These are phyloP conservation scores for Nomada flava DNA, from an alignment of 2,888 invertebrate species.

Conservation along the genomic window DNA sequence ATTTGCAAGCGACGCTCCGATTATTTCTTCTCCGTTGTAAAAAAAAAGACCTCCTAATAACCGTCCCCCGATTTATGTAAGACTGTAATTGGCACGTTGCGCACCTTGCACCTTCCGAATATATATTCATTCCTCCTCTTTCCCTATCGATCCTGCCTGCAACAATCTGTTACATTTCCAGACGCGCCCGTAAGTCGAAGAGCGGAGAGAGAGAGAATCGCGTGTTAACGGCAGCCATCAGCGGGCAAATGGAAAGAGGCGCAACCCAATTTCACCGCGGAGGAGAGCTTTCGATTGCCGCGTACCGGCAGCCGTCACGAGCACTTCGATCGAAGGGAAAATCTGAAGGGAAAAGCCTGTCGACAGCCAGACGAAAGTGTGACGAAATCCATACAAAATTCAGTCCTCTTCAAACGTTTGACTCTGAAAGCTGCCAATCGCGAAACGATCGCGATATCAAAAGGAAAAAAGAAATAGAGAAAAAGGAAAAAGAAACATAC, in stretches of 20 bases:
- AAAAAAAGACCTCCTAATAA: constrained; percentile 17
- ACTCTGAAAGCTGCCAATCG: neutral
- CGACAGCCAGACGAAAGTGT: constrained; percentile 45
- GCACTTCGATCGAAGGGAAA: constrained; percentile 55
- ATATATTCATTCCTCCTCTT: too few relatives aligned
- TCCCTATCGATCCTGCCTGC: too few relatives aligned
- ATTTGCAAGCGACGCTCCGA: neutral
- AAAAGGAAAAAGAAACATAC: too few relatives aligned
- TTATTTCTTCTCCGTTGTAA: constrained; percentile 16
- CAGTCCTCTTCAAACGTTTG: constrained; percentile 10
- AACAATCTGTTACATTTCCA: neutral
- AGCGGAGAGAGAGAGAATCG: constrained; percentile 9
- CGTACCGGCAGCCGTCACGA: constrained; percentile 52
- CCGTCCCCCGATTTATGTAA: constrained; percentile 35
- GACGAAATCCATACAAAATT: constrained; percentile 59
- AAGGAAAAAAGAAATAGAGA: neutral
- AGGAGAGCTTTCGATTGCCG: constrained; percentile 50
- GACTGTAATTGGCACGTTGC: constrained; percentile 53
- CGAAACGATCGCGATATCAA: neutral
- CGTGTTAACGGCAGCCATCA: constrained; percentile 40
- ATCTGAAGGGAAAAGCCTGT: constrained; percentile 32
- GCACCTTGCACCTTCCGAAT: neutral
- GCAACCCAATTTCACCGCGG: constrained; percentile 60
- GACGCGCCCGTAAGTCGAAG: neutral
- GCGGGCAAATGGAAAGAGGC: constrained; percentile 44